Percentiles rank a stretch among this genome's conserved stretches.
These are phyloP conservation scores for Ctenosaura bakeri DNA, from an alignment of 2,797 vertebrate genomes.

Conservation along the genomic window DNA sequence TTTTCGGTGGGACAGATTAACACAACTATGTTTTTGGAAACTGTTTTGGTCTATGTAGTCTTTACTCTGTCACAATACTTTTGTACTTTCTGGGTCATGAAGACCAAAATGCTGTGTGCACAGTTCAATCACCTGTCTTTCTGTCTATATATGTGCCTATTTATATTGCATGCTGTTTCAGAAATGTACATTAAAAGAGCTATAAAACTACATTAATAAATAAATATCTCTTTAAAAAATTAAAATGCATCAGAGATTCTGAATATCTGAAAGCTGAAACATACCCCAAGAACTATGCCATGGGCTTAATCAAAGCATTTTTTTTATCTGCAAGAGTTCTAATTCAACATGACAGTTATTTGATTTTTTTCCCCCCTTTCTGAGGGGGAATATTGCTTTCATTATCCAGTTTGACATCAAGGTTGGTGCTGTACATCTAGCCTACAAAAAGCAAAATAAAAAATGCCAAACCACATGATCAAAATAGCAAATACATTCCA, in stretches of 20 bases:
- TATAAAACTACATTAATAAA: neutral
- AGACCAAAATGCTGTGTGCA: neutral
- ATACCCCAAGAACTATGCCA: slow-evolving; percentile 58
- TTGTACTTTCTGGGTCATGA: neutral
- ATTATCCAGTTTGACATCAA: slow-evolving; percentile 79
- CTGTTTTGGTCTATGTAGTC: no score
- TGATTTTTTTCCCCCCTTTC: slow-evolving; percentile 59
- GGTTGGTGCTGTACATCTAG: slow-evolving; percentile 72
- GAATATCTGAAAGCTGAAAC: slow-evolving; percentile 62
- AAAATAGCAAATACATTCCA: slow-evolving; percentile 70
- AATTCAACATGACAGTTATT: slow-evolving; percentile 73
- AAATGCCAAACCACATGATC: slow-evolving; percentile 74
- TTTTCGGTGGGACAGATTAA: no score
- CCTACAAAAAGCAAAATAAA: slow-evolving; percentile 75
- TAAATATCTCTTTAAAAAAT: neutral
- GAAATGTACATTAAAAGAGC: neutral
- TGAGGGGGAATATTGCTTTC: slow-evolving; percentile 71
- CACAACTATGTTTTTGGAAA: no score
- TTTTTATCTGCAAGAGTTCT: slow-evolving; percentile 65
- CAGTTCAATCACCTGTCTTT: no score
- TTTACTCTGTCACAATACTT: no score
- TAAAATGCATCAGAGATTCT: slow-evolving; percentile 59
- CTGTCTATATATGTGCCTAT: neutral
- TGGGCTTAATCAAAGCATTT: slow-evolving; percentile 69
- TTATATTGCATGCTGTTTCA: neutral